Evolutionary conservation across 1,140 invertebrate species (phyloP).

Genomic region (Platyscapa corneri): DNA sequence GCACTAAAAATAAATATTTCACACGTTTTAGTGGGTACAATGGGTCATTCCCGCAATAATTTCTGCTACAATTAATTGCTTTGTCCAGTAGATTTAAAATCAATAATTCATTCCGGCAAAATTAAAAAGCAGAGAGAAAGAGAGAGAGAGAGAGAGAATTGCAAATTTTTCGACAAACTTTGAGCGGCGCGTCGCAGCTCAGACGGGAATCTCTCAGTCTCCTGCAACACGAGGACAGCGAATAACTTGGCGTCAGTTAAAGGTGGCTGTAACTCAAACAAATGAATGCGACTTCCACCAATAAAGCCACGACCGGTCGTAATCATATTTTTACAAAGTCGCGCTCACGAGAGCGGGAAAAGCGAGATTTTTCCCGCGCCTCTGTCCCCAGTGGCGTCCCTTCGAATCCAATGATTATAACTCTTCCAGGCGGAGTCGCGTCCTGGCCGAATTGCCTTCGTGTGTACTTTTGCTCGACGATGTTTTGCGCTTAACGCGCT

Average conservation of each 20-base stretch:
- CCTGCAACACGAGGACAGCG: neutral
- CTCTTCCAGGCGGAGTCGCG: slow-evolving; percentile 35
- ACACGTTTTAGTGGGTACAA: neutral
- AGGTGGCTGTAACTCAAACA: slow-evolving; percentile 54
- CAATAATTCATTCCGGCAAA: neutral
- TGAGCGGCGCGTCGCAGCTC: neutral
- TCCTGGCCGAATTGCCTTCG: neutral
- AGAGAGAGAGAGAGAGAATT: neutral
- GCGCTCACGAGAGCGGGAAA: too few relatives aligned
- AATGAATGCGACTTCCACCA: slow-evolving; percentile 47
- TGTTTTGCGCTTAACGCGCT: neutral
- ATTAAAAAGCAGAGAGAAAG: neutral
- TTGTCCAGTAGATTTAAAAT: neutral
- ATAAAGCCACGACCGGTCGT: neutral
- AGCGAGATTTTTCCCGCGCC: slow-evolving; percentile 40
- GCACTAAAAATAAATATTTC: neutral
- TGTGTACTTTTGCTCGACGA: neutral
- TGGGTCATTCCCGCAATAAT: neutral
- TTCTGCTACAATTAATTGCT: neutral
- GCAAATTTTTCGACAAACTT: too few relatives aligned
- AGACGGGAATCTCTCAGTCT: too few relatives aligned
- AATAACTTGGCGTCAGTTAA: slow-evolving; percentile 47
- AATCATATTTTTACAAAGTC: slow-evolving; percentile 41
- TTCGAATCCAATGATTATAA: slow-evolving; percentile 62
- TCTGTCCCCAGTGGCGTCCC: slow-evolving; percentile 14